Evolutionary conservation across 2,113 vertebrate species (phyloP), one percentile per base, ranked within the genome.

Genomic region (Motacilla tschutschensis): DNA sequence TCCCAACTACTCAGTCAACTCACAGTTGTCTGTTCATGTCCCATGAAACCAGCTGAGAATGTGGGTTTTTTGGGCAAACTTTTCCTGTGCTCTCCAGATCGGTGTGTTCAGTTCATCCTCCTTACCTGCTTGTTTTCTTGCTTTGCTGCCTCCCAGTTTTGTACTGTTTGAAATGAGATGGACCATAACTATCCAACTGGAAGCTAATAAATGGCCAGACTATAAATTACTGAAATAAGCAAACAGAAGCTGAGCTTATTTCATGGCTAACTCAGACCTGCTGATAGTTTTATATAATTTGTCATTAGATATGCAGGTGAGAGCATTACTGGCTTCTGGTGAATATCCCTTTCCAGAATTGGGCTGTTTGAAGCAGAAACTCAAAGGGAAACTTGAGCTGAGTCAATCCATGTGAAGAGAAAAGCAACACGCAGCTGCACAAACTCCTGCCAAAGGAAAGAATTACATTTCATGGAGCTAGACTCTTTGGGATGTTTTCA

Each of bases 401-500:
- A 0, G 0, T 67, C 71, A 93, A 74, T 82, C 71, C 53, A 41
- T 15, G 74, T 46, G 86, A 93, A 89, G 57, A 77, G 67, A 22
- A 95, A 81, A 90, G 79, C 48, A 82, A 82, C 64, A 74, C 36
- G 66, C 53, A 76, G 88, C 64, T 63, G 60, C 67, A 88, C 18
- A 51, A 90, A 77, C 44, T 54, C 25, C 48, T 91, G 88, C 81
- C 88, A 92, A 91, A 86, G 64, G 71, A 76, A 92, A 76, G 64
- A 88, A 91, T 93, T 94, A 82, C 33, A 77, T 90, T 93, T 90
- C 87, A 90, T 88, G 93, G 79, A 87, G 72, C 75, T 77, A 67
- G 59, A 48, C 53, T 76, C 75, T 82, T 86, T 46, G 60, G 91
- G 94, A 79, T 82, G 60, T 77, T 91, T 82, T 92, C 21, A 70